Evolutionary conservation across 2,797 vertebrate genomes (phyloP), one percentile per base, ranked within the genome.

Genomic region (Intellagama lesueurii): DNA sequence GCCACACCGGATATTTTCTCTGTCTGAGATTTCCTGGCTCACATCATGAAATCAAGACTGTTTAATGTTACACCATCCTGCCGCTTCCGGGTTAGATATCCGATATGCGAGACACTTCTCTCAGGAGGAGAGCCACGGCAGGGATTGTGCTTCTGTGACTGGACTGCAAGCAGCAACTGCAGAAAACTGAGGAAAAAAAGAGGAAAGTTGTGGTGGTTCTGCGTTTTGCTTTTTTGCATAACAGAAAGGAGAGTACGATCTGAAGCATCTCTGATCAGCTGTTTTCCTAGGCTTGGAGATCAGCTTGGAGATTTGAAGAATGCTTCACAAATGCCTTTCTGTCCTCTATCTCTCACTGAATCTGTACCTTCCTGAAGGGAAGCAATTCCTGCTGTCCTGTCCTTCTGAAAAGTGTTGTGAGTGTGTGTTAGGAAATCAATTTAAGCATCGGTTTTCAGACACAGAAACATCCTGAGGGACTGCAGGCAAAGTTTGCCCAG

Each of bases 1-100:
- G 6, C 30, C 22, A 12, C 19, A 24, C 26, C 2, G 28, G 30
- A 0, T 79, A 30, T 85, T 60, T 72, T 49, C 64, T n/a, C 28
- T 68, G 52, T 16, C 82, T 14, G 9, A 70, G 78, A 60, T 16
- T 35, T 35, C 49, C 72, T 78, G 35, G 80, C 72, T 83, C 72
- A 35, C 26, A 56, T 70, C 64, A 11, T 60, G 73, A 69, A 81
- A 56, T 83, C 73, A 70, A 69, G 64, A 44, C 73, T 83, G 85
- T 44, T 85, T 89, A 90, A 86, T 70, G 73, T 47, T 82, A 87
- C 80, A 82, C 49, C 1, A n/a, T 17, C 89, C 22, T 78, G 85
- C 56, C 49, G 32, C 78, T 82, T 82, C 82, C 85, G 72, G 80
- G 79, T 87, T 60, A 7, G 64, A 44, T 77, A 69, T 90, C 72